Percentiles rank a stretch among this genome's conserved stretches.
phyloP scores from a whole-genome alignment of 2,113 vertebrate species.

The Uria aalge region DNA sequence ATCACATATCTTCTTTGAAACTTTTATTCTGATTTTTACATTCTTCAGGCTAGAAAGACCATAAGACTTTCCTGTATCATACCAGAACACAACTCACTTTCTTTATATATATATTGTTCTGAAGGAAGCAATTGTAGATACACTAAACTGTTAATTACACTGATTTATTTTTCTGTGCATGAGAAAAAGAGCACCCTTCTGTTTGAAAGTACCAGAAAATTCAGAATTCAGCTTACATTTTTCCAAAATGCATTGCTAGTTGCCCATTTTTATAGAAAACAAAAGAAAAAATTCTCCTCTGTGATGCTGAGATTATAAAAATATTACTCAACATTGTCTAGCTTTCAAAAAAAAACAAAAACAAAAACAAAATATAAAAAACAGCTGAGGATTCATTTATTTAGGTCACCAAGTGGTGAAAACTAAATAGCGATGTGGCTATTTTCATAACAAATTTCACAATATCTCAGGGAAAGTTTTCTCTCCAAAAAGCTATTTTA shows the following conservation, averaged over 20 bases:
- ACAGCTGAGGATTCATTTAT: neutral
- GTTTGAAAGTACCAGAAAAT: neutral
- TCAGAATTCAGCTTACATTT: neutral
- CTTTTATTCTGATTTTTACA: neutral
- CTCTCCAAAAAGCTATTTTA: neutral
- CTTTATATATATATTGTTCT: neutral
- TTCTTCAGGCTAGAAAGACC: neutral
- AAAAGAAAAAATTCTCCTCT: neutral
- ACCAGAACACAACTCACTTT: neutral
- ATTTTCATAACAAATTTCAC: neutral
- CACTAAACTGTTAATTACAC: neutral
- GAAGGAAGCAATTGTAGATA: neutral
- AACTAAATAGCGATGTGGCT: neutral
- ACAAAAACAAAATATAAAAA: neutral
- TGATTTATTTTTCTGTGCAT: neutral
- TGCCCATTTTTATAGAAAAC: neutral
- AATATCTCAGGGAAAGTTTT: neutral
- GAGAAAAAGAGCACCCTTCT: neutral
- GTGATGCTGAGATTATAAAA: neutral
- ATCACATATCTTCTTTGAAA: neutral
- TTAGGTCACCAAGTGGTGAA: neutral
- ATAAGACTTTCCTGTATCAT: neutral
- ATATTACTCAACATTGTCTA: neutral
- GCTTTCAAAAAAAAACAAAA: neutral
- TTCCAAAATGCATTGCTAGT: neutral